A percentile compares a stretch with the other conserved stretches of the same genome.
These are phyloP conservation scores for Suricata suricatta DNA, from an alignment of 2,113 vertebrate genomes.

Conservation along the genomic window DNA sequence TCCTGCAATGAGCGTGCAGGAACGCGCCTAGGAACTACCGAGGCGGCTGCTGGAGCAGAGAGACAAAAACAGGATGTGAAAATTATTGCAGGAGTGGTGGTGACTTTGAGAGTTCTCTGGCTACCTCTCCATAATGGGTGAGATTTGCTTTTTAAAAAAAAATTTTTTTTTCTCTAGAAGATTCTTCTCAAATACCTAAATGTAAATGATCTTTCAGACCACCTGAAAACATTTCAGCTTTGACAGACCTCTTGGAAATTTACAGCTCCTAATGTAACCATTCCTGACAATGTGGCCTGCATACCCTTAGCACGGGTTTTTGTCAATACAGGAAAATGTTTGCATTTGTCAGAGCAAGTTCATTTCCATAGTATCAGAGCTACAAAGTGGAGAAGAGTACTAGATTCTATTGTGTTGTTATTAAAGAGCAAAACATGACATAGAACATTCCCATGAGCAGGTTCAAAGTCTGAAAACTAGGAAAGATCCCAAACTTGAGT, in stretches of 20 bases:
- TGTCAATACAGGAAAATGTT: background rate
- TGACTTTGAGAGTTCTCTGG: constrained; percentile 61
- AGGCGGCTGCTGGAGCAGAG: constrained; percentile 76
- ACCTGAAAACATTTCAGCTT: constrained; percentile 39
- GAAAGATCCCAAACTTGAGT: background rate
- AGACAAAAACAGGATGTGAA: constrained; percentile 88
- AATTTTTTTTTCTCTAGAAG: constrained; percentile 58
- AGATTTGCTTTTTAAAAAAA: background rate
- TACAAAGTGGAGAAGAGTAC: background rate
- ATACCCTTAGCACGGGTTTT: accelerated
- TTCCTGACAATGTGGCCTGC: background rate
- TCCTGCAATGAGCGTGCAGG: constrained; percentile 85
- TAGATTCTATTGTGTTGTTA: background rate
- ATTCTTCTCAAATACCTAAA: constrained; percentile 73
- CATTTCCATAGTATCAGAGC: background rate
- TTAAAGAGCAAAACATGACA: background rate
- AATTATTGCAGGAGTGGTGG: constrained; percentile 67
- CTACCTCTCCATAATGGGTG: background rate
- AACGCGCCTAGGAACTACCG: constrained; percentile 80
- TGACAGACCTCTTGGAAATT: background rate
- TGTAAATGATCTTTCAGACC: background rate
- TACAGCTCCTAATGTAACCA: background rate
- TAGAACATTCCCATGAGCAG: background rate
- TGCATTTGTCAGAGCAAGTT: background rate
- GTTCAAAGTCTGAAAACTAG: background rate